Evolutionary conservation across 2,888 invertebrate genomes (phyloP), one percentile per base, ranked within the genome.

Genomic region (Pseudeuparius sepicola): DNA sequence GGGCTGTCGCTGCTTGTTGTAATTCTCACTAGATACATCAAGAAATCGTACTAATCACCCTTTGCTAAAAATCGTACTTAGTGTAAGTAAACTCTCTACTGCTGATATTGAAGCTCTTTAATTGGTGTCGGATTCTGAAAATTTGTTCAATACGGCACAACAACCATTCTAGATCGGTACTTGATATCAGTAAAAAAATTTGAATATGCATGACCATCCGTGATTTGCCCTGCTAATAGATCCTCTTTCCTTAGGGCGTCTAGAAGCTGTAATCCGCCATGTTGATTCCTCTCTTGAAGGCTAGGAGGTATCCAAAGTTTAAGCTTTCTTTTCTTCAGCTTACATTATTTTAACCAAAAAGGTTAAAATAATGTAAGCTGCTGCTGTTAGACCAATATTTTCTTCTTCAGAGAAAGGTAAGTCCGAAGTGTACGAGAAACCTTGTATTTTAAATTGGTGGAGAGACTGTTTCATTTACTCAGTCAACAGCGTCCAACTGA

Each of bases 221-320:
- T 15, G 18, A 31, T 31, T 14, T 30, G 30, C 30, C 30, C 30
- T 30, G 30, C 7, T 18, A 15, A 17, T 30, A 15, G 15, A 17
- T 30, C 30, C 16, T 30, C 30, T 30, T 18, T 30, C 30, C 30
- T 15, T 16, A 17, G 30, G 17, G 18, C 15, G 17, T 17, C 15
- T 30, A 30, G 30, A 30, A 30, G 30, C 11, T 30, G 30, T 18
- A 30, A 30, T 30, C 30, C 30, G 30, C 15, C 17, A 30, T 18
- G 30, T 30, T 30, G 16, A 30, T 30, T 30, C 30, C 30, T 30
- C 17, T 30, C 18, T 30, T 30, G 10, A 30, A 24, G 32, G 14
- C 24, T 24, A 25, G 32, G 20, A 31, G 10, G 12, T 31, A 23
- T 11, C 24, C 66, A 30, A 30, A 30, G 7, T 30, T 30, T 30